Conservation (phyloP, 1,140 invertebrate genomes). For the Carcinoscorpius rotundicauda region DNA sequence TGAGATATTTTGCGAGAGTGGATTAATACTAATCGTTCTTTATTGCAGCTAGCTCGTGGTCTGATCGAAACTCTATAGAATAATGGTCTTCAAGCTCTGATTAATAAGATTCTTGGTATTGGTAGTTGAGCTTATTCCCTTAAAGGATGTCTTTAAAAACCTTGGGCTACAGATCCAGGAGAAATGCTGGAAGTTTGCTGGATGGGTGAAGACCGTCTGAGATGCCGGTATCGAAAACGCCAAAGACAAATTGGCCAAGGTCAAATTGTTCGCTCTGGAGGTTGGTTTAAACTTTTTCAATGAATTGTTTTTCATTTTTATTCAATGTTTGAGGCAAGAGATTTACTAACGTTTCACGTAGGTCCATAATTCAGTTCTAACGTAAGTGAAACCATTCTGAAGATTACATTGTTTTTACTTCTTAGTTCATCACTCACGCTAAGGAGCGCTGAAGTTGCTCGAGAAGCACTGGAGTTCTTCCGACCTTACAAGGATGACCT, state of each 20-base stretch:
- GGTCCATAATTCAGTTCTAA: no score
- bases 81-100: no score
- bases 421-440: constrained; percentile 13
- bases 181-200: constrained; percentile 1
- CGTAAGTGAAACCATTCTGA: no score
- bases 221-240: neutral
- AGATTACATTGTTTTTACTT: neutral
- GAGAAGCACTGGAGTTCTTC: constrained; percentile 14
- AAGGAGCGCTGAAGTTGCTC: constrained; percentile 15
- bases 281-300: neutral
- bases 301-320: no score
- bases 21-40: no score
- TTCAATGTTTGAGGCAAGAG: no score
- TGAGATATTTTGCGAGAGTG: no score
- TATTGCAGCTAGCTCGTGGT: no score
- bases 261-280: neutral
- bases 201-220: neutral
- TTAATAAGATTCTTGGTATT: no score
- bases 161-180: neutral
- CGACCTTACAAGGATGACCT: constrained; percentile 17
- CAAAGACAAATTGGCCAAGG: neutral
- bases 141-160: constrained; percentile 6
- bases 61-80: no score
- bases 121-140: neutral
- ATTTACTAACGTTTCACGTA: no score